Evolutionary conservation across 2,888 invertebrate genomes (phyloP).

Genomic region (Stenolophus ochropezus): DNA sequence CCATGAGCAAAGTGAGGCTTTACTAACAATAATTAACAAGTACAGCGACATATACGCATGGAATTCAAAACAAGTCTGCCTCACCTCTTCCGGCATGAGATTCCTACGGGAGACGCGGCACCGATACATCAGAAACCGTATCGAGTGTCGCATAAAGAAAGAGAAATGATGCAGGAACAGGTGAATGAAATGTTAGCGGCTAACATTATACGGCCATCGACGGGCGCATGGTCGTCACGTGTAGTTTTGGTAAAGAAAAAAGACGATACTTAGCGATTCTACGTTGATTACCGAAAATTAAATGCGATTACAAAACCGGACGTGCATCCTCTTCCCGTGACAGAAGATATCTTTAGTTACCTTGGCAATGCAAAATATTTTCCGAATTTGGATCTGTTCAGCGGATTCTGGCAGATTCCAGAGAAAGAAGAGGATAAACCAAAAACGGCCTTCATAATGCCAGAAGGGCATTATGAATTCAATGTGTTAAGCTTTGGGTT

Average conservation of each 20-base stretch:
- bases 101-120: neutral
- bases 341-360: neutral
- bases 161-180: slow-evolving; percentile 47
- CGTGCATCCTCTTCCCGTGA: neutral
- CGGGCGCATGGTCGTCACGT: slow-evolving; percentile 35
- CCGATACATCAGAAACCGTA: slow-evolving; percentile 36
- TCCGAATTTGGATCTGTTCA: neutral
- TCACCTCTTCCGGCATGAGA: neutral
- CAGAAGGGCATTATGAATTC: slow-evolving; percentile 11
- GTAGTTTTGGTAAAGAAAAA: slow-evolving; percentile 26
- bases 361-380: neutral
- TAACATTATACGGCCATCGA: slow-evolving; percentile 11
- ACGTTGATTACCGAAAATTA: neutral
- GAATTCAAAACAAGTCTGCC: neutral
- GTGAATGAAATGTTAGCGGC: neutral
- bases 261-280: neutral
- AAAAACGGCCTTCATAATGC: neutral
- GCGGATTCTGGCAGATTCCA: neutral
- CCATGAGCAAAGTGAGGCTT: neutral
- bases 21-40: neutral
- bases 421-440: neutral
- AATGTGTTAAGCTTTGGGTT: neutral
- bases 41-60: neutral
- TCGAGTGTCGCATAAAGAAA: slow-evolving; percentile 46
- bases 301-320: neutral